Base-by-base conservation (phyloP, 2,888 invertebrate genomes). In the Epinotia nisella region DNA sequence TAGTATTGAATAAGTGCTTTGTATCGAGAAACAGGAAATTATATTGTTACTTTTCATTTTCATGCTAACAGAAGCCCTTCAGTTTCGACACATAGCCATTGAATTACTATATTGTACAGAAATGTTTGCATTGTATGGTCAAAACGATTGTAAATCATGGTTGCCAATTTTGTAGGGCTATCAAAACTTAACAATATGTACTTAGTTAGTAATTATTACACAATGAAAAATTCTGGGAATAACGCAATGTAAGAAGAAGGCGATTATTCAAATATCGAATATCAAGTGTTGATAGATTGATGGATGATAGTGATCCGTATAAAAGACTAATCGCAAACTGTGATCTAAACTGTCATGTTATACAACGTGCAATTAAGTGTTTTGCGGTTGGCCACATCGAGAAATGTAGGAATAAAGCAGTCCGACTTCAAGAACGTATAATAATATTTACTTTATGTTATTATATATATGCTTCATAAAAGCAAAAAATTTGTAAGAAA, bases 291-390 rank as follows among this genome's bases (percentile, higher is more conserved):
- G 83, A 86, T 81, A 82, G 84, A 85, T 84, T 77, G 79, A 83
- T 85, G 82, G 79, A 83, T 85, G 82, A 85, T 83, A 83, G 81
- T 83, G 80, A 83, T 85, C 83, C 81, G 80, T 80, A 82, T 80
- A 79, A 83, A 83, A 81, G 77, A 80, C 77, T 76, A 75, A 77
- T 76, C 77, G 82, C 81, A 85, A 86, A 81, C 76, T 76, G 80
- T 85, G 83, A 85, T 85, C 83, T 83, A 85, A 89, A 85, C 83
- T 77, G 83, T 80, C 75, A 56, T 79, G 81, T 89, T 89, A 87
- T 83, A 85, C 86, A 90, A 91, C 83, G 79, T 75, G 79, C 81
- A 87, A 90, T 89, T 88, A 88, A 80, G 77, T 80, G 78, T 77
- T 80, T 80, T 86, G 85, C 82, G 83, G 84, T 83, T 80, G 77